Conservation (phyloP, 2,888 invertebrate genomes). For the Agrypnus murinus region DNA sequence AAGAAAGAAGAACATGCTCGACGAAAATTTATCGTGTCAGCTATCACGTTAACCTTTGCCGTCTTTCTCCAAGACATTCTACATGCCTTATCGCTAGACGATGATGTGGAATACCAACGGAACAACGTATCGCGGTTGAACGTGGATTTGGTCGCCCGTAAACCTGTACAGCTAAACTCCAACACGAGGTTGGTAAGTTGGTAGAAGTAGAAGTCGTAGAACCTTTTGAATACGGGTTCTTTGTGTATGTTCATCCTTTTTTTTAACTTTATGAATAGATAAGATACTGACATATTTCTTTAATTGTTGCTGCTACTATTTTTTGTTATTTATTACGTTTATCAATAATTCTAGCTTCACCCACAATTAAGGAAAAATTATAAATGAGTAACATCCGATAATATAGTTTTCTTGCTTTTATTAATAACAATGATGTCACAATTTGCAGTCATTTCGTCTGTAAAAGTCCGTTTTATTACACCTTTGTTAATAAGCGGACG, state of each 20-base stretch:
- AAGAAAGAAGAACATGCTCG: conserved; percentile 46
- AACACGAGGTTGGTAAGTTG: conserved; percentile 6
- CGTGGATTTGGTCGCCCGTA: conserved; percentile 14
- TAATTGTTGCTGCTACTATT: no score
- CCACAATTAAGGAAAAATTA: no score
- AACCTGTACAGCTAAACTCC: conserved; percentile 20
- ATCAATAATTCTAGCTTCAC: no score
- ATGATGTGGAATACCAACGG: conserved; percentile 26
- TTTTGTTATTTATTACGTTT: no score
- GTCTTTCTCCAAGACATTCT: conserved; percentile 35
- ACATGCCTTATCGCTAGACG: conserved; percentile 11
- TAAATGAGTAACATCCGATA: no score
- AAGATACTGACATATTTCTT: no score
- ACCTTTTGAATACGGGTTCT: background rate
- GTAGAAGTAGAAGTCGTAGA: conserved; percentile 20
- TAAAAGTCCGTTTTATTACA: no score
- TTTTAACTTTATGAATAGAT: no score
- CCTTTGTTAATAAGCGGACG: no score
- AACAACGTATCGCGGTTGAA: conserved; percentile 5
- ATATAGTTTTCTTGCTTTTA: no score
- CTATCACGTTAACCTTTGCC: conserved; percentile 48
- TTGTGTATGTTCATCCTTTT: background rate
- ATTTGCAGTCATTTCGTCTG: no score
- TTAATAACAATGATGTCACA: no score
- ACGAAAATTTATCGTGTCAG: conserved; percentile 39